phyloP scores from a whole-genome alignment of 2,113 vertebrate species.

The Sterna hirundo region DNA sequence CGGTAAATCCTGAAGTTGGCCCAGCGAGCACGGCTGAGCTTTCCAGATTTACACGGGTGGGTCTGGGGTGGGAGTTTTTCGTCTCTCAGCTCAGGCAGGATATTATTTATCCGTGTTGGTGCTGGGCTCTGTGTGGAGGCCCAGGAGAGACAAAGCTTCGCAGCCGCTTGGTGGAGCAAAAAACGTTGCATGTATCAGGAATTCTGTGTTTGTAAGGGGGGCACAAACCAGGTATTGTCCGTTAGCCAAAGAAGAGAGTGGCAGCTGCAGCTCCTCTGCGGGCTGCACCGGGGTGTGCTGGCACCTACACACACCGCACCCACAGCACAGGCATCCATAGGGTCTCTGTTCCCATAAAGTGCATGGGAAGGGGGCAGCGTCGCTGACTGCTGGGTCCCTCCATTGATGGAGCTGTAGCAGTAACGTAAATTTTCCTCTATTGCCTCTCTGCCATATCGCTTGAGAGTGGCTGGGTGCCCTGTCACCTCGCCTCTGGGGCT shows the following conservation, averaged over 20 bases:
- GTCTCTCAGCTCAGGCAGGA: not conserved
- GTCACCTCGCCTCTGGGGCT: not conserved
- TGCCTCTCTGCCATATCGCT: not conserved
- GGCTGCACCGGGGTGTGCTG: not conserved
- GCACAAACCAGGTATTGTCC: not conserved
- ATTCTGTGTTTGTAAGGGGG: not conserved
- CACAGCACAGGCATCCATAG: accelerated
- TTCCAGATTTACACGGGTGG: not conserved
- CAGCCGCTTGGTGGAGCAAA: not conserved
- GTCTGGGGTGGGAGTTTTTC: not conserved
- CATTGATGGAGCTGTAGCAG: not conserved
- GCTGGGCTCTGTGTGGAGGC: not conserved
- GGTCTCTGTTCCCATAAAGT: accelerated
- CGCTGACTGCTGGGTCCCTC: accelerated
- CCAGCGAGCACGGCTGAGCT: accelerated
- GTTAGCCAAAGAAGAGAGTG: not conserved
- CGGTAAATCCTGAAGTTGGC: not conserved
- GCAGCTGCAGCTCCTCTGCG: not conserved
- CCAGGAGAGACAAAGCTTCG: not conserved
- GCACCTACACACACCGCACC: not conserved
- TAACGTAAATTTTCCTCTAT: accelerated
- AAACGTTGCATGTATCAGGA: accelerated
- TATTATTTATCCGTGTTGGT: not conserved
- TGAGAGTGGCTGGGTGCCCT: not conserved
- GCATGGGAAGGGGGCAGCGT: not conserved